These are phyloP conservation scores for Xanthorhoe designata DNA, from an alignment of 2,888 invertebrate genomes.

Conservation along the genomic window DNA sequence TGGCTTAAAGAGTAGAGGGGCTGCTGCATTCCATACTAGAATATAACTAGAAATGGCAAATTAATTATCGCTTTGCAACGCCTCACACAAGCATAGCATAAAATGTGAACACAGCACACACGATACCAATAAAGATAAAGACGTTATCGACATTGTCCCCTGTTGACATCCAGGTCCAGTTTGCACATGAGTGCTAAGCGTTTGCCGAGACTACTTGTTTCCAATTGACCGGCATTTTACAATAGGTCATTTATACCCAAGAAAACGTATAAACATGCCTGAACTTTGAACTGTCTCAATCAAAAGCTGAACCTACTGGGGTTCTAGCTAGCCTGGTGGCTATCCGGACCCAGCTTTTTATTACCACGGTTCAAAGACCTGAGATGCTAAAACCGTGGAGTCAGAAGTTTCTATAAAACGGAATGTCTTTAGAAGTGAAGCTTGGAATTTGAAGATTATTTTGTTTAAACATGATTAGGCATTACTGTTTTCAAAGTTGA, in stretches of 20 bases:
- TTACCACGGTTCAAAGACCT: slow-evolving; percentile 19
- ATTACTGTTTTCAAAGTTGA: slow-evolving; percentile 22
- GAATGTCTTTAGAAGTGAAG: slow-evolving; percentile 9
- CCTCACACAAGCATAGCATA: background rate
- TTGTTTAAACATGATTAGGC: background rate
- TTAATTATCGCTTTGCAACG: background rate
- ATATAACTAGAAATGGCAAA: background rate
- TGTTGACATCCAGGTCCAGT: slow-evolving; percentile 9
- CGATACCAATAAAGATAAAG: slow-evolving; percentile 16
- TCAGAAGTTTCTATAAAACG: slow-evolving; percentile 1
- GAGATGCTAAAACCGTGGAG: slow-evolving; percentile 2
- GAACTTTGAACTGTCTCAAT: slow-evolving; percentile 20
- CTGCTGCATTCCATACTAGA: background rate
- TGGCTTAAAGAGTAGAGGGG: too few relatives aligned
- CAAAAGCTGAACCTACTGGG: slow-evolving; percentile 2
- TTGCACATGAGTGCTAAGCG: slow-evolving; percentile 14
- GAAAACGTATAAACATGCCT: slow-evolving; percentile 18
- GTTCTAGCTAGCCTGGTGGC: slow-evolving; percentile 3
- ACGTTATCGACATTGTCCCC: slow-evolving; percentile 10
- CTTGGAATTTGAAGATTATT: slow-evolving; percentile 3
- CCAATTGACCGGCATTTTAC: slow-evolving; percentile 5
- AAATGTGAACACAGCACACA: slow-evolving; percentile 2
- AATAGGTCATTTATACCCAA: background rate
- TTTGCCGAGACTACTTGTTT: slow-evolving; percentile 18
- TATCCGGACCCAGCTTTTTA: slow-evolving; percentile 12